Base-by-base conservation (phyloP, 2,888 invertebrate genomes). In the Drosophila flavopinicola region DNA sequence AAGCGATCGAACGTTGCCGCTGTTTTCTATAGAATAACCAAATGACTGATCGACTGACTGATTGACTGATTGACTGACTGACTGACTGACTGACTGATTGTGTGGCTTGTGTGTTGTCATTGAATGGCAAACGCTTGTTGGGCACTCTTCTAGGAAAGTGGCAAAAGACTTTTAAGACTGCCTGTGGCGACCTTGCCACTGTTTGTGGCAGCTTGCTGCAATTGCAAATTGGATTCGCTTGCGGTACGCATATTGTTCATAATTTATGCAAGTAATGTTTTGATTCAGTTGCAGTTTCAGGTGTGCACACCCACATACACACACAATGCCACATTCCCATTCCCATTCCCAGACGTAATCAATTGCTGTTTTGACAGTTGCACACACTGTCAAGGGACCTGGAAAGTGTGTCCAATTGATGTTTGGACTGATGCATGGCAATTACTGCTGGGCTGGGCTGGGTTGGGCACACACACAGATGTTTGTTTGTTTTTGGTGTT, bases 241-340 rank as follows among this genome's bases (percentile, higher is more conserved):
- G 80, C 72, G 66, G 66, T 67, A 71, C 41, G 53, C 77, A 63
- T 20, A 20, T 73, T 80, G 69, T 77, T 61, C 20, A 64, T 74
- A 59, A 74, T 83, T 86, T 84, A 74, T 85, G 87, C 84, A 80
- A 85, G 85, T 87, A 87, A 85, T 85, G 77, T 79, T 85, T 75
- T 75, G 75, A 83, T 86, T 80, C 78, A 59, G 35, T 17, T 20
- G 58, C 29, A 38, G 15, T 41, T 45, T 69, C 78, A 69, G 70
- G 67, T 49, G 66, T 42, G 29, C 67, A 67, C 73, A 68, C 65
- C 59, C 69, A 65, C 66, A 20, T 47, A 38, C 33, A n/a, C 37
- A 38, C 33, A 66, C 32, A 29, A 39, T 44, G 66, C 32, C 58
- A 47, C 51, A 59, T 38, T 39, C n/a, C 20, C 29, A 33, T 32